Evolutionary conservation across 2,113 vertebrate species (phyloP).

Genomic region (Planiliza haematocheilus): DNA sequence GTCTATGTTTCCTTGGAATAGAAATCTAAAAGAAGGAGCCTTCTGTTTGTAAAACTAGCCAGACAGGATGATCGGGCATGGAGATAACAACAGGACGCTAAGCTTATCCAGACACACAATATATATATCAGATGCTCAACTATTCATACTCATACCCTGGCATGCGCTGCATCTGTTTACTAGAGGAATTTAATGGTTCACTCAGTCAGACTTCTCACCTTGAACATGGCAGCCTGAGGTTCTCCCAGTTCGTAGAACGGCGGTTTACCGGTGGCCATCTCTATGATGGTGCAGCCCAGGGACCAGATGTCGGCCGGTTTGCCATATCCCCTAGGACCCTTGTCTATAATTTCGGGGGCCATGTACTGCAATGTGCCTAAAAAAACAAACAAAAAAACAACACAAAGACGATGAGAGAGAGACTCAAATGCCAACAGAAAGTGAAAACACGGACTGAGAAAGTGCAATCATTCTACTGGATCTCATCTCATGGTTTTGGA

Average conservation of each 20-base stretch:
- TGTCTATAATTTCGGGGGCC: constrained; percentile 99
- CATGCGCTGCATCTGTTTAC: constrained; percentile 20
- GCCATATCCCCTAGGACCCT: constrained; percentile 96
- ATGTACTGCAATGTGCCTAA: constrained; percentile 98
- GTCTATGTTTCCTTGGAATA: too few relatives aligned
- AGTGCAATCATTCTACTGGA: too few relatives aligned
- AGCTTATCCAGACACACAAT: too few relatives aligned
- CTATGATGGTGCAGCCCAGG: constrained; percentile 97
- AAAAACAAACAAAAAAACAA: constrained; percentile 22
- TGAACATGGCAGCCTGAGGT: constrained; percentile 99
- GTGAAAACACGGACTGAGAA: too few relatives aligned
- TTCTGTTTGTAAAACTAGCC: constrained; percentile 2
- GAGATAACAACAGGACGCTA: background rate
- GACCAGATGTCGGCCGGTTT: constrained; percentile 99
- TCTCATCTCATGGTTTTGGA: too few relatives aligned
- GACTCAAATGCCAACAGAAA: too few relatives aligned
- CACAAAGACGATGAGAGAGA: too few relatives aligned
- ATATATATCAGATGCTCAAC: too few relatives aligned
- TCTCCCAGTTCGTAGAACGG: constrained; percentile 98
- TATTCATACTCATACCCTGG: too few relatives aligned
- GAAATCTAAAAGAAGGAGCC: too few relatives aligned
- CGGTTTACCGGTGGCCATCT: constrained; percentile 98
- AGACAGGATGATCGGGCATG: background rate
- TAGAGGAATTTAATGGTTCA: too few relatives aligned
- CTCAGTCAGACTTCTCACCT: constrained; percentile 86